Evolutionary conservation across 1,140 invertebrate genomes (phyloP), one percentile per base, ranked within the genome.

Genomic region (Leptoteleia sp.): DNA sequence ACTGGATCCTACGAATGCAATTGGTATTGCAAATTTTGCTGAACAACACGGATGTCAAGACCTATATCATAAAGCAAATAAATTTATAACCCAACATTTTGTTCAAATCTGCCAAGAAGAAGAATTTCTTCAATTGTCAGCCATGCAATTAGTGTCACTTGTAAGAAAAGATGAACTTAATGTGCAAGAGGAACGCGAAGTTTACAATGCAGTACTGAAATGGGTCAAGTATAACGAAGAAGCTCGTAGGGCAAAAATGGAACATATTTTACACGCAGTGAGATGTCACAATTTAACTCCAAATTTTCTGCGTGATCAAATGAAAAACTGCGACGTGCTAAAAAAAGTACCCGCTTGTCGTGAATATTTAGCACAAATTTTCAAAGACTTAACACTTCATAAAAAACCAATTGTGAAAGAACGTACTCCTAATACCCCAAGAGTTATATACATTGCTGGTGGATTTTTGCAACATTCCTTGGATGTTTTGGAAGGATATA

Each of bases 231-330:
- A 96, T 83, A 96, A 97, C 81, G 94, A 96, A 76, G 95, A 97
- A 48, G 93, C 92, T 19, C 89, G 96, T 38, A 92, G 94, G 64
- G 92, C 93, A 3, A 95, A 96, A 85, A 95, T 98, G 93, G 94
- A 96, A 76, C 92, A 94, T 73, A 96, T 98, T 78, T 87, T 98
- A 19, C 93, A 93, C 81, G 95, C 94, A 0, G 96, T 97, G 1
- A 92, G 97, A 1, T 97, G 96, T 84, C 96, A 97, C 83, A 97
- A 95, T 88, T 91, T 98, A 8, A 95, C 96, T n/a, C 96, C 97
- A 0, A 94, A 92, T 76, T 98, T 98, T 87, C 80, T 94, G 5
- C 94, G 95, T 76, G 95, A 97, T 62, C 96, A 98, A 89, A 95
- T 98, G 92, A 95, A 93, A 78, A 95, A 95, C 80, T 98, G 96